Percentiles rank a stretch among this genome's conserved stretches.
These are phyloP conservation scores for Menura novaehollandiae DNA, from an alignment of 2,113 vertebrate species.

Conservation along the genomic window DNA sequence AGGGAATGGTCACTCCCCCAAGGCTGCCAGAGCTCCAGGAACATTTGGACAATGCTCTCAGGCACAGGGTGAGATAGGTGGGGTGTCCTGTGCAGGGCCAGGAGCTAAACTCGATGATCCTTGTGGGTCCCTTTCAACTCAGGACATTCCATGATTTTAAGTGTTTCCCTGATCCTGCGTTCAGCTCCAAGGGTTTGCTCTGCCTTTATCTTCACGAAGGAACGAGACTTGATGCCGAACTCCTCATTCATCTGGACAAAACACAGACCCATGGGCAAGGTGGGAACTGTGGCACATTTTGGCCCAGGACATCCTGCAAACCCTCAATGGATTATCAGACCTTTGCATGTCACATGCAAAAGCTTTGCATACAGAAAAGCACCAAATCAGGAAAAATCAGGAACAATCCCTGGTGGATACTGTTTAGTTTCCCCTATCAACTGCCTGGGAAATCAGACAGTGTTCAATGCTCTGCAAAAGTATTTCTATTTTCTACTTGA, in stretches of 20 bases:
- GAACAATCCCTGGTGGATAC: not conserved
- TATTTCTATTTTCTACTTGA: not conserved
- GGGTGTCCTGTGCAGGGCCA: not conserved
- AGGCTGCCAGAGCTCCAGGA: not conserved
- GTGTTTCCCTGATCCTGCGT: not conserved
- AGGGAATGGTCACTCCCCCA: not conserved
- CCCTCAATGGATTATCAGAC: accelerated
- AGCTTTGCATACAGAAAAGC: not conserved
- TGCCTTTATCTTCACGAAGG: not conserved
- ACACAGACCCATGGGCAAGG: not conserved
- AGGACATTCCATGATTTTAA: not conserved
- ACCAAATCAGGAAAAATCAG: not conserved
- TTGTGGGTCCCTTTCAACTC: not conserved
- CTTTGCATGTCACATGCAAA: not conserved
- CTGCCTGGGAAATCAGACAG: not conserved
- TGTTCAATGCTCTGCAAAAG: not conserved
- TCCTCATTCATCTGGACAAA: not conserved
- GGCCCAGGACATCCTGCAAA: not conserved
- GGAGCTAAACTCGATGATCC: too few species aligned
- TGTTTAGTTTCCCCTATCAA: not conserved
- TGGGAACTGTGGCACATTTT: not conserved
- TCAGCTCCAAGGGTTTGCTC: not conserved
- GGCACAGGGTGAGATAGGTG: not conserved
- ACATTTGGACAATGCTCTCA: not conserved
- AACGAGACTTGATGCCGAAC: not conserved